Percentiles rank a stretch among this genome's conserved stretches.
Conservation (phyloP, 2,113 vertebrate species). For the Furnarius figulus region DNA sequence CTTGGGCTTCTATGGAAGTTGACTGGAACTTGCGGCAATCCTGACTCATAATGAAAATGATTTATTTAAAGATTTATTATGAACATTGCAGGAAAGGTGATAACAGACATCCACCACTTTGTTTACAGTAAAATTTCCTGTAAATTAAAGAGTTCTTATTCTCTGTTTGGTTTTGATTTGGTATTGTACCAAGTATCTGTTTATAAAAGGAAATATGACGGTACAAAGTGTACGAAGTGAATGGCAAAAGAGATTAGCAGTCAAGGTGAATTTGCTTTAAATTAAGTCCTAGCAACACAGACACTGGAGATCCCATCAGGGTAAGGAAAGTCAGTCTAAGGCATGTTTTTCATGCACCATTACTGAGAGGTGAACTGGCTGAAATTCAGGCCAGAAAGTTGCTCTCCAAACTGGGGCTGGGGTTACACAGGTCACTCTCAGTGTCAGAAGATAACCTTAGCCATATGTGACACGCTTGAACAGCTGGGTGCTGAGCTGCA, state of each 20-base stretch:
- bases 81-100: conserved; percentile 52
- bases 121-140: conserved; percentile 33
- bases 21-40: conserved; percentile 10
- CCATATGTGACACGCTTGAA: background rate
- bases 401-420: background rate
- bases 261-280: conserved; percentile 35
- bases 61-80: conserved; percentile 44
- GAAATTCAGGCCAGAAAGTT: background rate
- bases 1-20: background rate
- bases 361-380: background rate
- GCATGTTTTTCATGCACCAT: background rate
- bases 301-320: background rate
- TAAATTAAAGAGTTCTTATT: conserved; percentile 53
- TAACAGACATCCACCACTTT: conserved; percentile 19
- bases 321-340: background rate
- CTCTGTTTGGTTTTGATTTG: conserved; percentile 47
- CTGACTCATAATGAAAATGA: conserved; percentile 44
- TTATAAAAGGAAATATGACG: conserved; percentile 15
- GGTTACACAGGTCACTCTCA: background rate
- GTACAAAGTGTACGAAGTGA: conserved; percentile 17
- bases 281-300: background rate
- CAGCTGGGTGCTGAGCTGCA: too few relatives aligned
- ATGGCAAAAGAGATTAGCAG: background rate
- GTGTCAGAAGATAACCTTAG: background rate
- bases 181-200: conserved; percentile 32